These are phyloP conservation scores for Hylaea fasciaria DNA, from an alignment of 2,888 invertebrate species.

Conservation along the genomic window DNA sequence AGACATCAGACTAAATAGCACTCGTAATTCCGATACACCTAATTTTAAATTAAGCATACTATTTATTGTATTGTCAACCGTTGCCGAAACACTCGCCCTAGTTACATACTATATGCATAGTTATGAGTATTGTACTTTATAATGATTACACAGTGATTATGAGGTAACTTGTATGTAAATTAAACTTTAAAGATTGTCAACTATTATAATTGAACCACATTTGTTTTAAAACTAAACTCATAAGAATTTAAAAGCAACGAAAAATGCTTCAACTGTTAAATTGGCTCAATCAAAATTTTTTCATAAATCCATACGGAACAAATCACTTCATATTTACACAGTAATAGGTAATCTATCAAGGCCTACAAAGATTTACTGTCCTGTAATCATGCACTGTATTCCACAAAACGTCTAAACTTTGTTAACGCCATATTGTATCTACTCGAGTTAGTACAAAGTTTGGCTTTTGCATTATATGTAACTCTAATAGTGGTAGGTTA, in stretches of 20 bases:
- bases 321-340: conserved; percentile 30
- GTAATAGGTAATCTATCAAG: conserved; percentile 8
- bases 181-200: background rate
- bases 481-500: conserved; percentile 52
- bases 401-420: conserved; percentile 79
- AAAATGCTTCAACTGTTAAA: background rate
- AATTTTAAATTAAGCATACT: conserved; percentile 73
- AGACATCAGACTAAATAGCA: conserved; percentile 55
- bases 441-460: conserved; percentile 68
- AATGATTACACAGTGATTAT: conserved; percentile 42
- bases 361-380: conserved; percentile 27
- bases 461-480: conserved; percentile 73
- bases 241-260: background rate
- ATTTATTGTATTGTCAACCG: conserved; percentile 79
- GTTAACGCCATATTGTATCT: conserved; percentile 52
- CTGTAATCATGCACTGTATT: conserved; percentile 39
- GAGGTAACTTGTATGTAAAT: conserved; percentile 49
- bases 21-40: conserved; percentile 55
- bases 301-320: conserved; percentile 6
- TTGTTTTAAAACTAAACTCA: background rate
- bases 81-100: conserved; percentile 81
- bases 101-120: conserved; percentile 65
- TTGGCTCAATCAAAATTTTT: background rate
- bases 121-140: conserved; percentile 67
- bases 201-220: background rate